phyloP scores from a whole-genome alignment of 2,113 vertebrate genomes.

The Petroica traversi region DNA sequence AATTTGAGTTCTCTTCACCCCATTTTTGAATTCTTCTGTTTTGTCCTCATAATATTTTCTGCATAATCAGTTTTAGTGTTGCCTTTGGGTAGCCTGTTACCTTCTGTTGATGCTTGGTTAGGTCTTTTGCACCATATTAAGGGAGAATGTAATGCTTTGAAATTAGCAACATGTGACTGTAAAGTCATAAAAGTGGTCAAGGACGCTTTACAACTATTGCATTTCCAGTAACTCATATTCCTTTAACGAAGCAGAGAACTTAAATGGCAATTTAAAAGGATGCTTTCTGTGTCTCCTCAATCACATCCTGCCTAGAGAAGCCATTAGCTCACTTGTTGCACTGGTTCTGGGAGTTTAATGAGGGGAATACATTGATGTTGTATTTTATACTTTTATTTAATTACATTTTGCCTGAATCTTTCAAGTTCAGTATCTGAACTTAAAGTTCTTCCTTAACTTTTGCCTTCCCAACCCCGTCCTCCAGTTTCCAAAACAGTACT shows the following conservation, averaged over 20 bases:
- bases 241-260: constrained; percentile 21
- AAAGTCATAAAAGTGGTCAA: not conserved
- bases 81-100: constrained; percentile 8
- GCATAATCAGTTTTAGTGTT: constrained; percentile 11
- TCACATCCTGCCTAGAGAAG: not conserved
- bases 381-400: not conserved
- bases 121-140: not conserved
- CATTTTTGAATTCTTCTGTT: not conserved
- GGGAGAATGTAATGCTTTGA: not conserved
- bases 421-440: not conserved
- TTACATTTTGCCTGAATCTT: not conserved
- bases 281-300: constrained; percentile 1
- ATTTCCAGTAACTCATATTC: not conserved
- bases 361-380: not conserved
- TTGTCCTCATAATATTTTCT: constrained; percentile 1
- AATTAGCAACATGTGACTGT: not conserved
- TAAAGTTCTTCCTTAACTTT: not conserved
- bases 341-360: constrained; percentile 17
- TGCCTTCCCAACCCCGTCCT: not conserved
- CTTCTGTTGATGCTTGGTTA: constrained; percentile 10
- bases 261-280: constrained; percentile 27
- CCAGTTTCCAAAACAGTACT: not conserved
- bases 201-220: not conserved
- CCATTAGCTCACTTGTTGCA: constrained; percentile 13
- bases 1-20: not conserved